Evolutionary conservation across 2,113 vertebrate genomes (phyloP).

Genomic region (Perca schrenkii): DNA sequence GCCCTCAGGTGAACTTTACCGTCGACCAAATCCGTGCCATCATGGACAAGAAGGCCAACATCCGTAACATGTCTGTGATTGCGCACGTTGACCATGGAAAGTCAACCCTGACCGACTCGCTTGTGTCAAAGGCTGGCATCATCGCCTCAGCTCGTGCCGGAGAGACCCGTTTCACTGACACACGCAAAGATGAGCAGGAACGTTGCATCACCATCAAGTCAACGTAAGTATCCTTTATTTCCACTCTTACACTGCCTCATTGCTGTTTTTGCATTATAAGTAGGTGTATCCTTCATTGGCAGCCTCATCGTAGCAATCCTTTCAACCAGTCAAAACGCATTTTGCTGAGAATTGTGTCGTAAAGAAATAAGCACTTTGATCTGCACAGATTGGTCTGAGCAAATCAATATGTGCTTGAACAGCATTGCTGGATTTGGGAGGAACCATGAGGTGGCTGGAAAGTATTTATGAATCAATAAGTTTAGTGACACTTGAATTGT

Average conservation of each 20-base stretch:
- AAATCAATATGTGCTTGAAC: no score
- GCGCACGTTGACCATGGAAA: conserved; percentile 98
- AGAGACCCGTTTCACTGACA: conserved; percentile 97
- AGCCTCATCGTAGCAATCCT: not conserved
- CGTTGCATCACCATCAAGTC: conserved; percentile 99
- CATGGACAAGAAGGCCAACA: conserved; percentile 99
- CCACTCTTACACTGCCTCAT: not conserved
- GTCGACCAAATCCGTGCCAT: conserved; percentile 98
- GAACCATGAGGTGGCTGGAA: no score
- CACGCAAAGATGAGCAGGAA: conserved; percentile 96
- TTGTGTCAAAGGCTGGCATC: conserved; percentile 98
- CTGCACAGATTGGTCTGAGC: no score
- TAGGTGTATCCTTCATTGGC: not conserved
- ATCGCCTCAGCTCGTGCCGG: conserved; percentile 93
- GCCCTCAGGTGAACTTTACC: conserved; percentile 94
- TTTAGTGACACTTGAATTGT: not conserved
- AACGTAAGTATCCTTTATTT: conserved; percentile 85
- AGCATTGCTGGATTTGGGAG: no score
- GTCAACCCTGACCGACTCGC: conserved; percentile 94
- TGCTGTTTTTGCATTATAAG: not conserved
- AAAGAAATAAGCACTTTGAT: no score
- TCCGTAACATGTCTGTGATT: conserved; percentile 99
- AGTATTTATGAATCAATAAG: not conserved
- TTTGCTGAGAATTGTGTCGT: no score
- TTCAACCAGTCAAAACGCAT: not conserved